These are phyloP conservation scores for Conopomorpha cramerella DNA, from an alignment of 1,140 invertebrate genomes.

Conservation along the genomic window DNA sequence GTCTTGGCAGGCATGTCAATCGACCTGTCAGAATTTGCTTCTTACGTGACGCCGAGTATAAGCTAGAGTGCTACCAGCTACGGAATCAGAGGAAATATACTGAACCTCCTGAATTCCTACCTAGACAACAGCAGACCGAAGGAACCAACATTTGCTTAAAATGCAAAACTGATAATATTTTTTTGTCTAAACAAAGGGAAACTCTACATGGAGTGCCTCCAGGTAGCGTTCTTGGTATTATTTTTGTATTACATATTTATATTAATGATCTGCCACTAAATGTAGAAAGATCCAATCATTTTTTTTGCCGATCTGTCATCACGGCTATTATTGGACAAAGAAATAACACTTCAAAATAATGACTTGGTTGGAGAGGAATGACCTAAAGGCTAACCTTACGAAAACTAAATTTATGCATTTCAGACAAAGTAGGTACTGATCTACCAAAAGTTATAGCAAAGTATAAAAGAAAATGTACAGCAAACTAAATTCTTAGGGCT, in stretches of 20 bases:
- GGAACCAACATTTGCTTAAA: not conserved
- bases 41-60: no score
- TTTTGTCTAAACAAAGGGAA: not conserved
- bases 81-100: conserved; percentile 2
- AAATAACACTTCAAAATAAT: not conserved
- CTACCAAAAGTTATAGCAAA: not conserved
- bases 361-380: conserved; percentile 1
- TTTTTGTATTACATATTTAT: no score
- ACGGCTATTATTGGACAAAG: no score
- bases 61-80: conserved; percentile 2
- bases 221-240: conserved; percentile 1
- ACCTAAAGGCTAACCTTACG: no score
- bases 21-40: no score
- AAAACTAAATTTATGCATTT: conserved; percentile 4
- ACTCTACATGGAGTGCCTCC: no score
- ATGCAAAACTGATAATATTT: conserved; percentile 1
- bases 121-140: not conserved
- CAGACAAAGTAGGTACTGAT: no score
- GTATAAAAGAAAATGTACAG: not conserved
- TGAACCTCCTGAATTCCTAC: conserved; percentile 1
- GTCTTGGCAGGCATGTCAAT: no score
- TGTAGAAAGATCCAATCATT: not conserved
- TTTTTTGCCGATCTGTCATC: no score
- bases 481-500: conserved; percentile 1
- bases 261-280: no score